Base-by-base conservation (phyloP, 2,797 vertebrate species). In the Iguana delicatissima region DNA sequence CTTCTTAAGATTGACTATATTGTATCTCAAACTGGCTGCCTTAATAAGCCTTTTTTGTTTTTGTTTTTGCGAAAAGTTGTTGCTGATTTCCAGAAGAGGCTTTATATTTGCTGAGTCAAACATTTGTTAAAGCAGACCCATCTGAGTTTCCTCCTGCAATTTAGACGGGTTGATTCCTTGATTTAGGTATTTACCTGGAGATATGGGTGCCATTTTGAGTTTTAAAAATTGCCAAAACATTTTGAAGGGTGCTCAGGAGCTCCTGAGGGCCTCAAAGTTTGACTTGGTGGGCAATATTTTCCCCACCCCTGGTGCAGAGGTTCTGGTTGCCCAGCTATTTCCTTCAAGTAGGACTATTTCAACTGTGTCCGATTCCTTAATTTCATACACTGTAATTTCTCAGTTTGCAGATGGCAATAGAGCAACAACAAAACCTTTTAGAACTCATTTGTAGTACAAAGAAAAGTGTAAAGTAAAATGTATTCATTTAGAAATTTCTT, bases 391-490 rank as follows among this genome's bases (percentile, higher is more conserved):
- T 3, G 2, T 67, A 13, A 32, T 76, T 83, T 57, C 46, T 24
- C 52, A 67, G 38, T 73, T 82, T 76, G 5, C 85, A 20, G 10
- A 69, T 80, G 64, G 74, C 29, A 69, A 32, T 32, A 32, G 29
- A 32, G 29, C 29, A 69, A 69, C 59, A 84, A 42, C 26, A 87
- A 79, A 55, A 18, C 29, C 76, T 80, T 55, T 57, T 22, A 29
- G 14, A 16, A n/a, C 88, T 90, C 22, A 35, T 90, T n/a, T 29
- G 57, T 59, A 88, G 52, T 57, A 89, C 50, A 64, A 57, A 2
- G 8, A 62, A 2, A 5, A 42, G 0, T 80, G 64, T 90, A 94
- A 79, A 1, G 0, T 20, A 64, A 92, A 94, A 80, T 2, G 0
- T 22, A 32, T 89, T 91, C 29, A 0, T 0, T 89, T 89, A 42